Evolutionary conservation across 2,888 invertebrate genomes (phyloP).

Genomic region (Drosophila nr. perissopoda): DNA sequence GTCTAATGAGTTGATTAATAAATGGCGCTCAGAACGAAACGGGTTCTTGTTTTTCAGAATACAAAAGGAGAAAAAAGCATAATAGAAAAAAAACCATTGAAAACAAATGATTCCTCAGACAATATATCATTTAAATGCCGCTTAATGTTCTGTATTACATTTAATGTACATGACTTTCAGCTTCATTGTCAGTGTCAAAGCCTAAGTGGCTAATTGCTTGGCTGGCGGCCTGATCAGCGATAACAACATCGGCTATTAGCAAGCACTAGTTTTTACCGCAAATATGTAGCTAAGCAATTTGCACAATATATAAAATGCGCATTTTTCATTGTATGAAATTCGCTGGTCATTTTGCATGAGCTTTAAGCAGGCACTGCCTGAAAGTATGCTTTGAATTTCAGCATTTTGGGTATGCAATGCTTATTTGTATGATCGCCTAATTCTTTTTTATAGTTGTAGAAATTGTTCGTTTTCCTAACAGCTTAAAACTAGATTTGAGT

Average conservation of each 20-base stretch:
- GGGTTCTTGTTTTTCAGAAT: conserved; percentile 17
- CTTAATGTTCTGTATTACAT: conserved; percentile 18
- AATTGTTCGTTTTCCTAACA: conserved; percentile 8
- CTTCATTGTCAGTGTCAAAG: conserved; percentile 48
- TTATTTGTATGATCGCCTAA: neutral
- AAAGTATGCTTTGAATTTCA: conserved; percentile 21
- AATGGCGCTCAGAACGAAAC: conserved; percentile 44
- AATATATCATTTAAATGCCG: conserved; percentile 16
- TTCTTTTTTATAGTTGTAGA: conserved; percentile 6
- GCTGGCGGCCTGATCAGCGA: neutral
- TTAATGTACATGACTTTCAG: conserved; percentile 32
- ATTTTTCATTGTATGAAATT: neutral
- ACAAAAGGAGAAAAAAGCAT: neutral
- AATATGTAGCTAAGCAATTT: conserved; percentile 26
- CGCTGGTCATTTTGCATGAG: neutral
- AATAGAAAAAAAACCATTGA: neutral
- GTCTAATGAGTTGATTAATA: conserved; percentile 42
- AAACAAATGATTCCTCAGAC: conserved; percentile 17
- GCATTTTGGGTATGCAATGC: conserved; percentile 21
- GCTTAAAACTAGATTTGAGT: conserved; percentile 19
- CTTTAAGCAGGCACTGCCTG: conserved; percentile 2
- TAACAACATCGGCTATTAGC: conserved; percentile 21
- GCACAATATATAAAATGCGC: conserved; percentile 1
- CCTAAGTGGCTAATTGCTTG: conserved; percentile 29
- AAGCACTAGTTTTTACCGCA: conserved; percentile 19